Percentiles rank a stretch among this genome's conserved stretches.
Evolutionary conservation across 1,140 invertebrate genomes (phyloP).

Genomic region (Drosophila ironensis): DNA sequence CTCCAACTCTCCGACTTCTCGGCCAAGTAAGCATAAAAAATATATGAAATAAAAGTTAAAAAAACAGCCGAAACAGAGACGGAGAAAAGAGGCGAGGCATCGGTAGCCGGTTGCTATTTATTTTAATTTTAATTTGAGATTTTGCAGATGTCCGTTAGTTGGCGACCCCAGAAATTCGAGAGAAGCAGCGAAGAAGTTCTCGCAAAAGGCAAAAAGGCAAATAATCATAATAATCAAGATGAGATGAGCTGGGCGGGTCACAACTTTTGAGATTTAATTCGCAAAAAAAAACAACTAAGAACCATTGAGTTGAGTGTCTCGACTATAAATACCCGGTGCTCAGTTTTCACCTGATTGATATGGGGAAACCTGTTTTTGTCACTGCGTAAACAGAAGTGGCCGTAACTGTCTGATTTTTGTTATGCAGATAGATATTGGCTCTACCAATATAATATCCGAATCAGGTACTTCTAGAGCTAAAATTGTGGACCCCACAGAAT

Average conservation of each 20-base stretch:
- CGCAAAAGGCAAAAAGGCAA: constrained; percentile 9
- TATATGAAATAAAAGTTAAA: background rate
- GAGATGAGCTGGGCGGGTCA: background rate
- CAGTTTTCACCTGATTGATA: no score
- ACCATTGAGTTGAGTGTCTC: no score
- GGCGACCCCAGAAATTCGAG: background rate
- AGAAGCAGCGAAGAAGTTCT: constrained; percentile 21
- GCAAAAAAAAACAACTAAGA: no score
- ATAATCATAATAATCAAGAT: constrained; percentile 13
- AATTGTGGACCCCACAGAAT: no score
- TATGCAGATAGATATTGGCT: no score
- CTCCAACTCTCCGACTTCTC: constrained; percentile 2
- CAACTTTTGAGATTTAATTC: background rate
- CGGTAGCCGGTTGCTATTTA: constrained; percentile 58
- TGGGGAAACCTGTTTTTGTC: no score
- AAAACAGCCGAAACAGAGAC: background rate
- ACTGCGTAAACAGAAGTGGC: no score
- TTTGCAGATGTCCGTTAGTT: constrained; percentile 28
- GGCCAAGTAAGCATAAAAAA: constrained; percentile 47
- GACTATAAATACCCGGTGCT: no score
- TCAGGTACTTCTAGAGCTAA: no score
- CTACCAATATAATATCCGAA: no score
- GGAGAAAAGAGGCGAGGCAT: constrained; percentile 16
- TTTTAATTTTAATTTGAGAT: constrained; percentile 76
- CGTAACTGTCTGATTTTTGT: no score